phyloP scores from a whole-genome alignment of 2,888 invertebrate species.

The Catocala fraxini region DNA sequence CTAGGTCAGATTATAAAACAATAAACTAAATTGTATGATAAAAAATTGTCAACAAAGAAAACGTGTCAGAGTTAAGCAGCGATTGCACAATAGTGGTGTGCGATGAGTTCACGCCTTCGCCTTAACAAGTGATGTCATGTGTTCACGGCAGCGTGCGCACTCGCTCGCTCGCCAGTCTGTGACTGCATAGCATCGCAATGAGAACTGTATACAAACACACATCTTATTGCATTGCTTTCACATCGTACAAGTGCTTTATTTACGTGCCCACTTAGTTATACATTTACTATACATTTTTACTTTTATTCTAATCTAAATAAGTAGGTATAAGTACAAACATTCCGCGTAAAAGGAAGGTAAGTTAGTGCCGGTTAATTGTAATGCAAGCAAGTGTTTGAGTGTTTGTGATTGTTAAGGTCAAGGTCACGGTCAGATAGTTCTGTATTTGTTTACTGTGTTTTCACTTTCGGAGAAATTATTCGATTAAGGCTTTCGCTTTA shows the following conservation, averaged over 20 bases:
- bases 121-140: constrained; percentile 74
- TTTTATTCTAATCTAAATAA: constrained; percentile 40
- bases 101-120: constrained; percentile 48
- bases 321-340: constrained; percentile 71
- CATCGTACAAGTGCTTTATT: constrained; percentile 72
- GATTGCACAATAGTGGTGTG: constrained; percentile 52
- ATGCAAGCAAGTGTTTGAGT: constrained; percentile 8
- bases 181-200: constrained; percentile 75
- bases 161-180: constrained; percentile 59
- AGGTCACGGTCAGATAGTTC: constrained; percentile 27
- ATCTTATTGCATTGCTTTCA: constrained; percentile 62
- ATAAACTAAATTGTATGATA: not conserved
- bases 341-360: constrained; percentile 86
- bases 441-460: constrained; percentile 24
- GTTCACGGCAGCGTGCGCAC: constrained; percentile 28
- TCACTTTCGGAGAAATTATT: constrained; percentile 38
- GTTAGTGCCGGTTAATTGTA: constrained; percentile 45
- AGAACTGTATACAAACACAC: constrained; percentile 68
- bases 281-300: constrained; percentile 28
- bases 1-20: too few relatives aligned
- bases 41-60: constrained; percentile 1
- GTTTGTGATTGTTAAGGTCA: constrained; percentile 33
- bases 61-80: constrained; percentile 1
- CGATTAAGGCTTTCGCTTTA: not conserved
- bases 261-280: constrained; percentile 71